Evolutionary conservation across 2,113 vertebrate species (phyloP).

Genomic region (Electrona antarctica): DNA sequence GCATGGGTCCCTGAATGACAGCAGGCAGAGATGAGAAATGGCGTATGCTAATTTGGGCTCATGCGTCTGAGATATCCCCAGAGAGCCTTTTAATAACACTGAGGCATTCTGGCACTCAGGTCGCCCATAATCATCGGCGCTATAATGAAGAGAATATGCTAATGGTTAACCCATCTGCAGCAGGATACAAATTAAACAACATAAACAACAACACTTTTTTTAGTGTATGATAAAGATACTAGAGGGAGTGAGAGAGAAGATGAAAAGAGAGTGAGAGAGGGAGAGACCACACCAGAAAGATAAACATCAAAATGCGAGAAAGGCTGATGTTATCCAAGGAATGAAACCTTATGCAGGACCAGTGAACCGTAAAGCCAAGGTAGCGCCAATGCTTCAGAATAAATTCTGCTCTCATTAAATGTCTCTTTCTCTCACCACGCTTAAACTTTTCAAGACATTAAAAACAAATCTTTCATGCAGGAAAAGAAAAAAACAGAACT

Average conservation of each 20-base stretch:
- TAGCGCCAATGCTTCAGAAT: not conserved
- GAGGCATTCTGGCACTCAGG: conserved; percentile 63
- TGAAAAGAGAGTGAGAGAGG: not conserved
- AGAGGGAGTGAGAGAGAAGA: conserved; percentile 9
- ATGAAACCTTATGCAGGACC: not conserved
- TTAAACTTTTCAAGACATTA: conserved; percentile 20
- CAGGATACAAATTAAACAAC: conserved; percentile 48
- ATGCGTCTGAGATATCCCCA: conserved; percentile 51
- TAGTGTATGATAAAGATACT: conserved; percentile 15
- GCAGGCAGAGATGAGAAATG: conserved; percentile 69
- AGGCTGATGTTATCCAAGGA: not conserved
- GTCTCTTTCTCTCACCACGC: not conserved
- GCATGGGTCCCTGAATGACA: conserved; percentile 52
- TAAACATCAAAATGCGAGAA: not conserved
- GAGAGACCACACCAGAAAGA: not conserved
- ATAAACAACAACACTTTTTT: conserved; percentile 52
- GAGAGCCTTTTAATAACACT: conserved; percentile 63
- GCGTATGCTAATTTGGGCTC: conserved; percentile 59
- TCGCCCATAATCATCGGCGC: conserved; percentile 56
- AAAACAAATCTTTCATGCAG: conserved; percentile 4
- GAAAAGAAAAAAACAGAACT: conserved; percentile 5
- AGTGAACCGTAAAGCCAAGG: conserved; percentile 1
- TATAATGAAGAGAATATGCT: conserved; percentile 70
- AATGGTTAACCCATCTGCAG: conserved; percentile 64
- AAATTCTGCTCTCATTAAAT: conserved; percentile 5